Evolutionary conservation across 2,888 invertebrate genomes (phyloP), one percentile per base, ranked within the genome.

Genomic region (Gisinianus flammeolus): DNA sequence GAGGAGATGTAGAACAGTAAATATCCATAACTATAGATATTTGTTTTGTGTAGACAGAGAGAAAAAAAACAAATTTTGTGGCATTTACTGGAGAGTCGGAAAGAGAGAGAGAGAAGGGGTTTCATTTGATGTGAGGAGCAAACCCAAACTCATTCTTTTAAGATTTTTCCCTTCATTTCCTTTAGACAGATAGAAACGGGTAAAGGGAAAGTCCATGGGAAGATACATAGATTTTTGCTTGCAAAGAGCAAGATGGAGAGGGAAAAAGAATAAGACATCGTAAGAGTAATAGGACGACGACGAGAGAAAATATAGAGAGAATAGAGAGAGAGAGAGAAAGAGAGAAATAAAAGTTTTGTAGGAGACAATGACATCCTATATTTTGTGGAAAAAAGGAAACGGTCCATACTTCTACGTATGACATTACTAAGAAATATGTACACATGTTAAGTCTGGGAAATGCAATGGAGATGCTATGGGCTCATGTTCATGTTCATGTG

Each of bases 301-400:
- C 12, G 44, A 44, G 1, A 12, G 16, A 44, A 44, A 44, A 44
- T 44, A 44, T 16, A 44, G 12, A 44, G 44, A 44, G 44, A 44
- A n/a, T 44, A 19, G 28, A 64, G 64, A 64, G 64, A 19, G 24
- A 64, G 8, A 64, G 64, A 26, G 64, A 24, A 64, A 10, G 64
- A 30, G 16, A 44, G 44, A 44, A 44, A 44, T 44, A 44, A 44
- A 44, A 64, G 26, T 64, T 64, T 30, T 30, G 30, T 4, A 64
- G 28, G 30, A 64, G 64, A 64, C 64, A 64, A 64, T 64, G 64
- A 64, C 64, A 64, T 64, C 30, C 26, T 64, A 30, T 26, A 64
- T 64, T 64, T 64, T 64, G 64, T 16, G 64, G 64, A 64, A 44
- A 44, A 64, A 16, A 64, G 28, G 64, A 64, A 64, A 64, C 64